Evolutionary conservation across 2,113 vertebrate genomes (phyloP).

Genomic region (Thamnophis sirtalis): DNA sequence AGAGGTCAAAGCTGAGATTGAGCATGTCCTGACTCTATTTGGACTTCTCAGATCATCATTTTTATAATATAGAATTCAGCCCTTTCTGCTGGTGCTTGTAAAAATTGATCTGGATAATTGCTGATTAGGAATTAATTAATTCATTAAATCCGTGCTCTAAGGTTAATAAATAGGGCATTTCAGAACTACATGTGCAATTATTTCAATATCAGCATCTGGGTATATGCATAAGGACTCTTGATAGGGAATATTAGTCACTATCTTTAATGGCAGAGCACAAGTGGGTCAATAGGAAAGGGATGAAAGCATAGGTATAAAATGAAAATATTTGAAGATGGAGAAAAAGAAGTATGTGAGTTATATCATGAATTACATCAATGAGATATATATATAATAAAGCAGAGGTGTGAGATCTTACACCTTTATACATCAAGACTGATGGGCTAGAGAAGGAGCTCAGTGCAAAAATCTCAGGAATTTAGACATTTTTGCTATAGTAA

Average conservation of each 20-base stretch:
- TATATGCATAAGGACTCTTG: not conserved
- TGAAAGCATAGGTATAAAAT: not conserved
- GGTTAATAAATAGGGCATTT: not conserved
- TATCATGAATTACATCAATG: not conserved
- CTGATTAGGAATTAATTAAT: not conserved
- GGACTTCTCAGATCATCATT: not conserved
- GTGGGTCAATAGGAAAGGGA: not conserved
- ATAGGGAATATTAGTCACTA: not conserved
- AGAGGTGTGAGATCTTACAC: not conserved
- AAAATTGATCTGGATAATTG: not conserved
- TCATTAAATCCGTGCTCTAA: not conserved
- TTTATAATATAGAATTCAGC: not conserved
- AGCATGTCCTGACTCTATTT: not conserved
- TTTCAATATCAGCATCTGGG: not conserved
- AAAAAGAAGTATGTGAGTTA: not conserved
- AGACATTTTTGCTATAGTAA: constrained; percentile 5
- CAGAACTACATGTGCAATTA: not conserved
- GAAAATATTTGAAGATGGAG: not conserved
- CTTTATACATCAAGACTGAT: not conserved
- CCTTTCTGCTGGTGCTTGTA: not conserved
- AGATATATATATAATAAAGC: not conserved
- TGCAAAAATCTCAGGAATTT: not conserved
- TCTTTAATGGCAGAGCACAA: not conserved
- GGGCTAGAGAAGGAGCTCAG: not conserved
- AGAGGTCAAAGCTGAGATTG: not conserved